These are phyloP conservation scores for Tetragonisca angustula DNA, from an alignment of 2,888 invertebrate genomes.

Conservation along the genomic window DNA sequence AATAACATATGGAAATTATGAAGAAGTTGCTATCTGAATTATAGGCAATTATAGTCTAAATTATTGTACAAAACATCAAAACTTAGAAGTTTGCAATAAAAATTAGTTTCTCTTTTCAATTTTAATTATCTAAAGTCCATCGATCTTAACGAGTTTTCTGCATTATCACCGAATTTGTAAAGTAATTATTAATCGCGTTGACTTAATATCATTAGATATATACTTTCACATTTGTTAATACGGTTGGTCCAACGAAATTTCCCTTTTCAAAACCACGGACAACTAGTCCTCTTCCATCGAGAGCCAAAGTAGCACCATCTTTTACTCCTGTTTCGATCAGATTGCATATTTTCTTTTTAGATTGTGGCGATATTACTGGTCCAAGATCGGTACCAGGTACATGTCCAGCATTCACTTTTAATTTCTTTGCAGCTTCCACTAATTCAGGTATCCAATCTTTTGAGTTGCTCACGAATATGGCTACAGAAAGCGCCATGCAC, in stretches of 20 bases:
- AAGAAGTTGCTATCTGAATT: not conserved
- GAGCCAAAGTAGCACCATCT: constrained; percentile 93
- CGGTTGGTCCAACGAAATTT: constrained; percentile 99
- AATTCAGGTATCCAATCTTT: constrained; percentile 97
- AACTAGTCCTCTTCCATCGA: constrained; percentile 94
- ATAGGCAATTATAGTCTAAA: not conserved
- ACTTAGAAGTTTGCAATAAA: not conserved
- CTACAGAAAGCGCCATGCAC: constrained; percentile 99
- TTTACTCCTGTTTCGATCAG: constrained; percentile 93
- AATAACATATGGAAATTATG: not conserved
- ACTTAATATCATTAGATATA: too few species aligned
- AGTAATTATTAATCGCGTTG: not conserved
- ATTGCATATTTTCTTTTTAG: constrained; percentile 92
- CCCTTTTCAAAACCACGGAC: constrained; percentile 97
- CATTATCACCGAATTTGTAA: not conserved
- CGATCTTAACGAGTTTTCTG: not conserved
- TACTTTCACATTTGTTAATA: constrained; percentile 92
- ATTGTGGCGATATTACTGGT: constrained; percentile 96
- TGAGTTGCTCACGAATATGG: constrained; percentile 93
- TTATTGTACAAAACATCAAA: not conserved
- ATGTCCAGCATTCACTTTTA: constrained; percentile 96
- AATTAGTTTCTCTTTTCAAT: not conserved
- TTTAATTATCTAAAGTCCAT: not conserved
- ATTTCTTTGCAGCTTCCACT: constrained; percentile 90
- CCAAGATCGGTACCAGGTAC: constrained; percentile 93